Base-by-base conservation (phyloP, 1,140 invertebrate species). In the Panagrolaimus sp. region DNA sequence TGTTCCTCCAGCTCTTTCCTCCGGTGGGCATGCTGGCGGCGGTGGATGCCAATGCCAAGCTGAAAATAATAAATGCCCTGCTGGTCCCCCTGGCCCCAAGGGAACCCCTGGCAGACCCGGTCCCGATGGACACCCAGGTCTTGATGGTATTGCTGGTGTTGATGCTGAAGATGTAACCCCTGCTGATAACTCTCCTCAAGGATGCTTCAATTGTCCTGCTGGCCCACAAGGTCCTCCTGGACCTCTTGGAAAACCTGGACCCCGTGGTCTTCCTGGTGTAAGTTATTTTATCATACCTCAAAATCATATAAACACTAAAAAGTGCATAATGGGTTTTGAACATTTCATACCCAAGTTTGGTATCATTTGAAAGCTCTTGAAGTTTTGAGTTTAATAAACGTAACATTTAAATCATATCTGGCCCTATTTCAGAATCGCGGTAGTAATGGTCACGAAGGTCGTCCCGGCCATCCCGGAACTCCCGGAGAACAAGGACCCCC, bases 51-150 rank as follows among this genome's bases (percentile, higher is more conserved):
- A 58, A 43, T 75, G 73, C 44, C 45, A 38, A 28, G 70, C 58
- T 14, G 75, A 74, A 43, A 77, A 77, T 72, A n/a, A n/a, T n/a
- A 83, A 81, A 32, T 81, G 79, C 67, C 79, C 79, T 32, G 73
- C 81, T 45, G 79, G 66, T 63, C 78, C 81, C 12, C 69, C 80
- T 14, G 73, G 74, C 0, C 75, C 75, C 12, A 63, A 43, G 12
- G 73, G 73, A 12, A 69, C 67, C 15, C 43, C 43, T 12, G 73
- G 73, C 10, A 44, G 66, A 26, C n/a, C 55, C 38, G 72, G 74
- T 15, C 63, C 38, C 1, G n/a, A 69, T 32, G 73, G 72, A 6
- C 45, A 44, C 21, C 12, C 38, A n/a, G 72, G 48, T 52, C 48
- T 52, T 9, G 48, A 52, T 10, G 48, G 67, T 28, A 4, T 67